Evolutionary conservation across 2,888 invertebrate genomes (phyloP).

Genomic region (Oscheius sp.): DNA sequence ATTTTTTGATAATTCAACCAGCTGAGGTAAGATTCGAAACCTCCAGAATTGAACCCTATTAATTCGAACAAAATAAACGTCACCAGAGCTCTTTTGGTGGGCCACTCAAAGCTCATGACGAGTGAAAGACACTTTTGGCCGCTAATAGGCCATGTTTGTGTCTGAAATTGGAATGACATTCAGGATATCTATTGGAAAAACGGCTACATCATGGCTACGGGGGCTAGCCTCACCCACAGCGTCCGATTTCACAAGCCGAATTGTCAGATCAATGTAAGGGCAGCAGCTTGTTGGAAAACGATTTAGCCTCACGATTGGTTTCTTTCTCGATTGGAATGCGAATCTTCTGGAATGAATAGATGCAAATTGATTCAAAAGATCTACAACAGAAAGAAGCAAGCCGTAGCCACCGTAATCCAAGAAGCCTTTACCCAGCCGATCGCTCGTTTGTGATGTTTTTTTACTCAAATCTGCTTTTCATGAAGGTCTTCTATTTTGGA

Average conservation of each 20-base stretch:
- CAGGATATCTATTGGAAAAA: slow-evolving; percentile 21
- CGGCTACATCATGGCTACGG: slow-evolving; percentile 10
- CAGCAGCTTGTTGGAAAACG: no score
- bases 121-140: no score
- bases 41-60: background rate
- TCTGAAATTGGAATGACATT: background rate
- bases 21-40: slow-evolving; percentile 14
- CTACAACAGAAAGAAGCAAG: slow-evolving; percentile 12
- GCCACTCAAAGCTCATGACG: slow-evolving; percentile 17
- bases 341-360: background rate
- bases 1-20: slow-evolving; percentile 28
- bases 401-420: slow-evolving; percentile 12
- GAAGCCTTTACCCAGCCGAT: slow-evolving; percentile 3
- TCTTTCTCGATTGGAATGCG: slow-evolving; percentile 17
- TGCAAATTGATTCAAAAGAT: background rate
- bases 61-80: slow-evolving; percentile 17
- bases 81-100: slow-evolving; percentile 7
- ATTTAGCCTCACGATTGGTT: slow-evolving; percentile 26
- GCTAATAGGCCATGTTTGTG: no score
- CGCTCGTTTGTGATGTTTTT: no score
- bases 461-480: no score
- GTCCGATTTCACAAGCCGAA: slow-evolving; percentile 27
- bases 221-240: slow-evolving; percentile 18
- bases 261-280: slow-evolving; percentile 11
- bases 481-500: no score